These are phyloP conservation scores for Molothrus ater DNA, from an alignment of 2,797 vertebrate species.

Conservation along the genomic window DNA sequence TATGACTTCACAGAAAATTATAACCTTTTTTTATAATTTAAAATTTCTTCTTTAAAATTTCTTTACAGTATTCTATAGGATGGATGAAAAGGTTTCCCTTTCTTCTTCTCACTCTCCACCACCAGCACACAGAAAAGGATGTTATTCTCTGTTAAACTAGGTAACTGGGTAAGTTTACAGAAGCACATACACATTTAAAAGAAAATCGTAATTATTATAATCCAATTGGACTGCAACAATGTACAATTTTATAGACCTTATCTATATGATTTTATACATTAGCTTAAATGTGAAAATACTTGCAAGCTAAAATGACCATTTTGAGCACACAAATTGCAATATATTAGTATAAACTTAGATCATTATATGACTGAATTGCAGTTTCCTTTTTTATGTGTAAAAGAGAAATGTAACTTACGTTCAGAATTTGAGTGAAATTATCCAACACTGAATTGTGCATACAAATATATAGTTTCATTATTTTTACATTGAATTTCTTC, in stretches of 20 bases:
- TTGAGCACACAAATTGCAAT: neutral
- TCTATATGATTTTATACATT: neutral
- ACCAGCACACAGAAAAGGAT: neutral
- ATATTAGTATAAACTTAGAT: neutral
- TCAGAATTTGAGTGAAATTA: constrained; percentile 8
- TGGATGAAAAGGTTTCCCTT: neutral
- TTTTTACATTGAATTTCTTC: neutral
- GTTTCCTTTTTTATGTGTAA: neutral
- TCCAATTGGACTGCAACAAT: neutral
- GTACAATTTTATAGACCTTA: neutral
- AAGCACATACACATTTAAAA: neutral
- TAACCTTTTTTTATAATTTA: constrained; percentile 26
- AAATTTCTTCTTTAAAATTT: constrained; percentile 27
- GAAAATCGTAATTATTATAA: neutral
- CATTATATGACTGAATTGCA: neutral
- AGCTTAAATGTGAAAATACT: neutral
- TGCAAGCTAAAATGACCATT: neutral
- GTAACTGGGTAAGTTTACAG: neutral
- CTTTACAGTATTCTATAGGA: constrained; percentile 11
- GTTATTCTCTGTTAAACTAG: neutral
- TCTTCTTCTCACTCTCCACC: neutral
- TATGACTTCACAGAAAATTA: constrained; percentile 57
- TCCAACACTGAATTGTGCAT: neutral
- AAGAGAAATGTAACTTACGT: neutral
- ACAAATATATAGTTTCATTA: neutral